Conservation (phyloP, 2,797 vertebrate species). For the Thripadectes ignobilis region DNA sequence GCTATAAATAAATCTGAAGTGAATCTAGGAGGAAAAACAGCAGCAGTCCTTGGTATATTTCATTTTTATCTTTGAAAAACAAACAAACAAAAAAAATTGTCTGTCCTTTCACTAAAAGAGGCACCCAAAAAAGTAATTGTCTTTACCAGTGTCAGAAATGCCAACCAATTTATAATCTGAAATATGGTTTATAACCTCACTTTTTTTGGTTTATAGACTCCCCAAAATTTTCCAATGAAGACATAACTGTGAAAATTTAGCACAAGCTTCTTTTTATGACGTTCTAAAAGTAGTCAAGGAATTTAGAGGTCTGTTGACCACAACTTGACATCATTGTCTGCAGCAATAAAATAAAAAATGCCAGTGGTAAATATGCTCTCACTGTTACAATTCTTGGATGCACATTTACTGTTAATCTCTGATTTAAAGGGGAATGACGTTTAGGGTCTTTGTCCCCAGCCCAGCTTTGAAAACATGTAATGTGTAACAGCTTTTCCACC, state of each 20-base stretch:
- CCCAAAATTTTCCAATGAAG: background rate
- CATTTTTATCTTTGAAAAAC: constrained; percentile 35
- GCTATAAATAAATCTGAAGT: constrained; percentile 47
- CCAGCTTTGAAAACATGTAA: background rate
- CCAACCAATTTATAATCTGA: background rate
- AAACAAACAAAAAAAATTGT: background rate
- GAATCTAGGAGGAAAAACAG: background rate
- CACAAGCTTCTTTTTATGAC: background rate
- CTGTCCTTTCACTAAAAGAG: background rate
- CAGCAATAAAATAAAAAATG: background rate
- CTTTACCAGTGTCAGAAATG: background rate
- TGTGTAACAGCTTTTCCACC: background rate
- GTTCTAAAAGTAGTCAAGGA: background rate
- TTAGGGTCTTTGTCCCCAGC: background rate
- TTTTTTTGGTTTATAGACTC: background rate
- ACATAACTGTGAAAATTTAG: background rate
- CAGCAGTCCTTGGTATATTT: background rate
- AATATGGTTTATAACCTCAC: background rate
- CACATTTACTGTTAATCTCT: background rate
- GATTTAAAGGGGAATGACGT: background rate
- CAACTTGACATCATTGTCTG: background rate
- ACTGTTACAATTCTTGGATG: background rate
- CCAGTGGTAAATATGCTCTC: background rate
- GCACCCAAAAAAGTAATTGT: background rate
- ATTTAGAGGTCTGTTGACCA: background rate